Conservation (phyloP, 2,888 invertebrate genomes). For the Uloborus plumipes region DNA sequence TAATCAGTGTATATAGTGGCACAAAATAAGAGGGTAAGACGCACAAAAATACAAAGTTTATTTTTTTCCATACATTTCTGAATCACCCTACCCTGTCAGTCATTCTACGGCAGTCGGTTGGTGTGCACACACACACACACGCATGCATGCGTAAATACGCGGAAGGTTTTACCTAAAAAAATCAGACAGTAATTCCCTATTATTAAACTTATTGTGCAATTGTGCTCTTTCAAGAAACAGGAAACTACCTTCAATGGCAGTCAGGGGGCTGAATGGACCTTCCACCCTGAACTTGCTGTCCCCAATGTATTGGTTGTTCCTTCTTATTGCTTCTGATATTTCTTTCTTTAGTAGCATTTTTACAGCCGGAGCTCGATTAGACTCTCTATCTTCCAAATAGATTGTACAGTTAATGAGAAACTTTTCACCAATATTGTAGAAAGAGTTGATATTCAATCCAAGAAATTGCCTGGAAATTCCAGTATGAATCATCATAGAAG, state of each 20-base stretch:
- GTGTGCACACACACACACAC: too few relatives aligned
- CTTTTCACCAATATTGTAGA: conserved; percentile 79
- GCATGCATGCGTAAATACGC: too few relatives aligned
- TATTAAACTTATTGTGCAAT: too few relatives aligned
- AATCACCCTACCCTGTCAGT: too few relatives aligned
- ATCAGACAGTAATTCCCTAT: too few relatives aligned
- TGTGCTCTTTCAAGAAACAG: too few relatives aligned
- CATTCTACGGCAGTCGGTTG: too few relatives aligned
- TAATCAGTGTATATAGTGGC: too few relatives aligned
- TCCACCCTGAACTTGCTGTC: conserved; percentile 88
- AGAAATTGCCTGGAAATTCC: conserved; percentile 90
- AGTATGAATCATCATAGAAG: conserved; percentile 90
- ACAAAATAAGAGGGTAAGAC: too few relatives aligned
- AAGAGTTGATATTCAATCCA: conserved; percentile 83
- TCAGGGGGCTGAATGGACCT: conserved; percentile 83
- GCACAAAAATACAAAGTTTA: too few relatives aligned
- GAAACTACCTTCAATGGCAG: conserved; percentile 78
- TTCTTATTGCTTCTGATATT: conserved; percentile 84
- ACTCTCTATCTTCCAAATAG: conserved; percentile 78
- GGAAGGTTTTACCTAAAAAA: too few relatives aligned
- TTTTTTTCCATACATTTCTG: too few relatives aligned
- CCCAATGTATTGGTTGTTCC: conserved; percentile 89
- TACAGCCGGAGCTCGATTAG: conserved; percentile 79
- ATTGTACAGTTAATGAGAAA: conserved; percentile 89
- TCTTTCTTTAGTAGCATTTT: conserved; percentile 86